Conservation (phyloP, 2,888 invertebrate species). For the Cistogaster globosa region DNA sequence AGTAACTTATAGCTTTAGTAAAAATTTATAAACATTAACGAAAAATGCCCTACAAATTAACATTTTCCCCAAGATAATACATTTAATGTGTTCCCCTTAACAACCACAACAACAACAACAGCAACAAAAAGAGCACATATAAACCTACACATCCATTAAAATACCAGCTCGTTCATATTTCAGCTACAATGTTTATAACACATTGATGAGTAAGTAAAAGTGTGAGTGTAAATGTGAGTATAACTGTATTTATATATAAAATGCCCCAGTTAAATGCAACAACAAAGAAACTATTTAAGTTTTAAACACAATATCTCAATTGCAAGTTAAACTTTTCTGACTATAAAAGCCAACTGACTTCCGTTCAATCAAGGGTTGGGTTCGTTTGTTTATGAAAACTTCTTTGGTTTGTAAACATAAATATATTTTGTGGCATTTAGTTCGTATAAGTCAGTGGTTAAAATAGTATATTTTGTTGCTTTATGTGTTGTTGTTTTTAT, state of each 20-base stretch:
- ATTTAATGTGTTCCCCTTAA: no score
- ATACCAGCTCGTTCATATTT: no score
- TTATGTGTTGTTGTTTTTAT: not conserved
- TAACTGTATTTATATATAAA: constrained; percentile 2
- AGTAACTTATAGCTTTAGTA: no score
- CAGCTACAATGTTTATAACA: not conserved
- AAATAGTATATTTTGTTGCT: constrained; percentile 13
- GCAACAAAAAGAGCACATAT: no score
- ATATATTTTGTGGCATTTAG: constrained; percentile 52
- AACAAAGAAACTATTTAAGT: constrained; percentile 51
- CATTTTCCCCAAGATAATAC: no score
- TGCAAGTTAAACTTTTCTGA: constrained; percentile 66
- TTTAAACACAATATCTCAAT: constrained; percentile 67
- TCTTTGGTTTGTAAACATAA: constrained; percentile 47
- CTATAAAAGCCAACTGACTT: constrained; percentile 69
- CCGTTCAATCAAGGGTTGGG: constrained; percentile 66
- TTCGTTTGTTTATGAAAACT: constrained; percentile 51
- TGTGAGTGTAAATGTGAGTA: not conserved
- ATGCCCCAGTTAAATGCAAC: constrained; percentile 40
- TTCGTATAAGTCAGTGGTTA: constrained; percentile 39
- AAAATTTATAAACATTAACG: no score
- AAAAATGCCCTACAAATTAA: no score
- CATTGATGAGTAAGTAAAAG: not conserved
- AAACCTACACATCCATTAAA: no score
- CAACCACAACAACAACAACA: no score